Evolutionary conservation across 2,797 vertebrate genomes (phyloP).

Genomic region (Nasua narica): DNA sequence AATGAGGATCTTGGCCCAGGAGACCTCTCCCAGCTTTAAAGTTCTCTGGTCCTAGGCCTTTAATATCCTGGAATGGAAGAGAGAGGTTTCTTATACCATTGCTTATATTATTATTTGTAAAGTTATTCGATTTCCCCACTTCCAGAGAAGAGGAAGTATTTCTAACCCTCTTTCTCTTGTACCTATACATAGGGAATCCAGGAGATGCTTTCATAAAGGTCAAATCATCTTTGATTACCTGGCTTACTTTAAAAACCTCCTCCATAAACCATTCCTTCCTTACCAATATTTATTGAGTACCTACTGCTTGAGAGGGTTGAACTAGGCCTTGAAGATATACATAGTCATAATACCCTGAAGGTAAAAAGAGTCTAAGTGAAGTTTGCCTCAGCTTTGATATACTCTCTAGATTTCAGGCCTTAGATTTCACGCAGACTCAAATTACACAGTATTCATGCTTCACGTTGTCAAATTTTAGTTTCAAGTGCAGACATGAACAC

Average conservation of each 20-base stretch:
- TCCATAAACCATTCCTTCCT: not conserved
- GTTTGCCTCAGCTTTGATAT: not conserved
- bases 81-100: not conserved
- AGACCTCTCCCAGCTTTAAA: not conserved
- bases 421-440: not conserved
- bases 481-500: slow-evolving; percentile 8
- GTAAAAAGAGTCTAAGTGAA: not conserved
- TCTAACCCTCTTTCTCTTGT: not conserved
- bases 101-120: not conserved
- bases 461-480: not conserved
- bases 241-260: not conserved
- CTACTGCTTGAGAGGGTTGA: not conserved
- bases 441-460: slow-evolving; percentile 7
- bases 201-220: not conserved
- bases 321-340: not conserved
- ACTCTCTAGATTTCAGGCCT: not conserved
- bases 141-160: not conserved
- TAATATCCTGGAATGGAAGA: not conserved
- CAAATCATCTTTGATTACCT: not conserved
- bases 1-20: not conserved
- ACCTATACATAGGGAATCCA: not conserved
- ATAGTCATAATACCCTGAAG: not conserved
- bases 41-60: not conserved
- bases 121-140: not conserved
- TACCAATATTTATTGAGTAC: not conserved